Evolutionary conservation across 1,140 invertebrate species (phyloP), one percentile per base, ranked within the genome.

Genomic region (Brachionus manjavacas): DNA sequence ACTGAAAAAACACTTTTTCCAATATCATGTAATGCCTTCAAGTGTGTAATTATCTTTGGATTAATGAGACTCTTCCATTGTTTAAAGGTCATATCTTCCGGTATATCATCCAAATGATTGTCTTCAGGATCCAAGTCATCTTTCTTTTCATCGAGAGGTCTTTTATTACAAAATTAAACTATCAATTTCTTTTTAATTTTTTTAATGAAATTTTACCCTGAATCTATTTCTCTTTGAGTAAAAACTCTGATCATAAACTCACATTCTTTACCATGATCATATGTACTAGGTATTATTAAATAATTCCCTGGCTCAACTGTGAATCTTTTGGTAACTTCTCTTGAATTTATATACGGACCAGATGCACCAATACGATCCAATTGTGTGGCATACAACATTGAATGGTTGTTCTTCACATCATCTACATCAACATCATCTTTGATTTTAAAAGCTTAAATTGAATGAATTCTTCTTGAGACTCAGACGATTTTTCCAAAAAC

Each of bases 201-300:
- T 14, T 3, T 0, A 6, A 46, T 46, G 11, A 0, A 78, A 11
- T 25, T 43, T 81, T 81, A 81, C 79, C 35, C 35, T 14, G 35
- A 20, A 25, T 81, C 79, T 25, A 81, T 64, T 28, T 23, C n/a
- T 39, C 14, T 16, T 68, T 89, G 87, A 4, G 91, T 91, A 86
- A 91, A 93, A 8, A 93, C 86, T 86, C 92, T 87, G n/a, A 93
- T 85, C 80, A 93, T 86, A 87, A 92, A 93, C 66, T 91, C 88
- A 8, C 90, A 91, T 60, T 91, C 91, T 83, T 92, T 87, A 39
- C 91, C 89, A 11, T 92, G 90, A 14, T 91, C 87, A 87, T 92
- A 92, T 9, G 92, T 92, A 35, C 91, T 91, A 9, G 93, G 93
- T 28, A 93, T 89, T 39, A 93, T 87, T 25, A 93, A 88, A 88